A percentile compares a stretch with the other conserved stretches of the same genome.
Evolutionary conservation across 2,888 invertebrate genomes (phyloP).

Genomic region (Cosmia pyralina): DNA sequence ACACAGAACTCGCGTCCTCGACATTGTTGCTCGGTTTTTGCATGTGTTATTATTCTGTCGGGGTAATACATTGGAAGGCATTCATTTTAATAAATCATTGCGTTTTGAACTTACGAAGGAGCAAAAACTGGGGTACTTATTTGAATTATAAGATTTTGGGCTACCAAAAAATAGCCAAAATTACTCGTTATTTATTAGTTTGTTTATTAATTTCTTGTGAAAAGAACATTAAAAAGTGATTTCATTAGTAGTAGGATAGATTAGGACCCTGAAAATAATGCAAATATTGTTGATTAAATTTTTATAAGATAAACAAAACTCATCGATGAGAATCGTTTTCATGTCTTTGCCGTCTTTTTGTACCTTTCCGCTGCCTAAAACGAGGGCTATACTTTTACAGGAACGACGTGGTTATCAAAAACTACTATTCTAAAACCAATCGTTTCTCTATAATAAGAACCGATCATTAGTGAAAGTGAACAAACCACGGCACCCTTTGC

Average conservation of each 20-base stretch:
- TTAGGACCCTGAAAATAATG: neutral
- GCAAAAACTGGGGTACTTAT: slow-evolving; percentile 20
- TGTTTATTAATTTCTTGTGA: neutral
- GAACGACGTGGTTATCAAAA: neutral
- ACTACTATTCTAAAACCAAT: neutral
- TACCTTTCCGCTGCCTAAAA: neutral
- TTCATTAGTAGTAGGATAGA: neutral
- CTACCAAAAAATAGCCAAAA: neutral
- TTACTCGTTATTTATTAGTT: neutral
- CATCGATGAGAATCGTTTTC: neutral
- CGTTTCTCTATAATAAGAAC: neutral
- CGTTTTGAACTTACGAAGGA: neutral
- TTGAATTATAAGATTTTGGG: neutral
- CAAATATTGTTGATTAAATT: neutral
- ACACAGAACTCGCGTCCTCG: slow-evolving; percentile 43
- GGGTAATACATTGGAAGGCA: slow-evolving; percentile 44
- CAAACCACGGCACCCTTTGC: neutral
- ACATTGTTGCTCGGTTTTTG: slow-evolving; percentile 47
- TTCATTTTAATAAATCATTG: slow-evolving; percentile 50
- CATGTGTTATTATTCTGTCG: slow-evolving; percentile 59
- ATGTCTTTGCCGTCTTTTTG: neutral
- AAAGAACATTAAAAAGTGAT: neutral
- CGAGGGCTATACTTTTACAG: neutral
- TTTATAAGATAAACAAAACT: neutral
- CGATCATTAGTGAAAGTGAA: neutral